Percentiles rank a stretch among this genome's conserved stretches.
These are phyloP conservation scores for Xanthorhoe spadicearia DNA, from an alignment of 2,888 invertebrate genomes.

Conservation along the genomic window DNA sequence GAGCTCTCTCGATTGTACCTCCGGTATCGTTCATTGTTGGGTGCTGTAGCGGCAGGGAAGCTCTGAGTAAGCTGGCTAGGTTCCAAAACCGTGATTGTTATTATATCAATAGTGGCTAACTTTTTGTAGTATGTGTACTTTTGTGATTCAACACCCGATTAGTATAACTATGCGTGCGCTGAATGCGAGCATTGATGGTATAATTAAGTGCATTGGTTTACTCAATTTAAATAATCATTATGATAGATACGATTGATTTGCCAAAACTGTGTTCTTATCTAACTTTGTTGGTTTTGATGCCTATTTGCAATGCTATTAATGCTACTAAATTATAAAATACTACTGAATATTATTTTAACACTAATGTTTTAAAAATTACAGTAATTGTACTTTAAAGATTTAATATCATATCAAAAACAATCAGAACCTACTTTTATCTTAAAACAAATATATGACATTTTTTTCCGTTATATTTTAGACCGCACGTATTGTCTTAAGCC, in stretches of 20 bases:
- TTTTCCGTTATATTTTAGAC: background rate
- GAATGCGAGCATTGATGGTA: conserved; percentile 48
- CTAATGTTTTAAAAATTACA: too few relatives aligned
- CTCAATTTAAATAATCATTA: conserved; percentile 3
- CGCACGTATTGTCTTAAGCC: conserved; percentile 15
- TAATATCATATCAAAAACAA: too few relatives aligned
- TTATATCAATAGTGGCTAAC: conserved; percentile 80
- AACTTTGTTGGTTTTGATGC: too few relatives aligned
- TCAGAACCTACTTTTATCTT: too few relatives aligned
- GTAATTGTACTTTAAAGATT: too few relatives aligned
- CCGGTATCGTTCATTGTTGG: conserved; percentile 48
- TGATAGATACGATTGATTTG: background rate
- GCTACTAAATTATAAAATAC: too few relatives aligned
- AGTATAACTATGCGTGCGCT: conserved; percentile 74
- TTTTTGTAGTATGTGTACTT: conserved; percentile 78
- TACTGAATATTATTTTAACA: too few relatives aligned
- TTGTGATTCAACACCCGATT: conserved; percentile 72
- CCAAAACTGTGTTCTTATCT: too few relatives aligned
- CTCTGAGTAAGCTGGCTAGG: conserved; percentile 68
- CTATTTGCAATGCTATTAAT: too few relatives aligned
- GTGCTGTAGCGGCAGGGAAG: conserved; percentile 53
- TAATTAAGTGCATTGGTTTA: conserved; percentile 20
- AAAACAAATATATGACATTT: background rate
- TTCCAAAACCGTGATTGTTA: conserved; percentile 80
- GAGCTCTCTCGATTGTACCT: conserved; percentile 56